Base-by-base conservation (phyloP, 2,888 invertebrate species). In the Drosophila rubida region DNA sequence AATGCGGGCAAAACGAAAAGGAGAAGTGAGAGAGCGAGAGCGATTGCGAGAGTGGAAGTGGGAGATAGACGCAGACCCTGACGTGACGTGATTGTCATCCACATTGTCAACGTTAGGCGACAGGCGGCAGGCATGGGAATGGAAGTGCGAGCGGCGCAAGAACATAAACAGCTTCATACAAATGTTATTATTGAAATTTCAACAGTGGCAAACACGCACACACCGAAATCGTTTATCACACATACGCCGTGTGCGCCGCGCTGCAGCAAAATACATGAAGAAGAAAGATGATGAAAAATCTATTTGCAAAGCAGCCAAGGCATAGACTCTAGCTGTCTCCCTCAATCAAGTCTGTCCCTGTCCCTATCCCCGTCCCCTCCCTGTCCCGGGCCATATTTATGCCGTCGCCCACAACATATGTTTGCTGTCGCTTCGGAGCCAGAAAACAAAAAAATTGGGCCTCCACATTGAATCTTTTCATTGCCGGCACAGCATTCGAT, bases 161-260 rank as follows among this genome's bases (percentile, higher is more conserved):
- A 57, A 65, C 71, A 87, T 87, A 80, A 87, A 85, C 87, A 85
- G 83, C 85, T 85, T 81, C 77, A 85, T 87, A 80, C 85, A 85
- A 87, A 78, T 78, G 78, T 85, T 85, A 77, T 85, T 87, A 85
- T 85, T 87, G 87, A 82, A 85, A 87, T 84, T 85, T 85, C 68
- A 75, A 70, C 66, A 70, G 64, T 57, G 23, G 16, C 42, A 30
- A 19, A 57, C 45, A 57, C 63, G 48, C 46, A 69, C 69, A 32
- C 69, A 62, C 48, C 39, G 37, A 37, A 23, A 55, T 41, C 42
- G 46, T 46, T 53, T 53, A 60, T 60, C 71, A 71, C 78, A 66
- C 74, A 76, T 68, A 84, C 77, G 83, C 58, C 62, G 63, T 66
- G 70, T 73, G 57, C 65, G 65, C 35, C 35, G n/a, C 46, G 45